phyloP scores from a whole-genome alignment of 2,888 invertebrate genomes.

The Tetragnatha montana region DNA sequence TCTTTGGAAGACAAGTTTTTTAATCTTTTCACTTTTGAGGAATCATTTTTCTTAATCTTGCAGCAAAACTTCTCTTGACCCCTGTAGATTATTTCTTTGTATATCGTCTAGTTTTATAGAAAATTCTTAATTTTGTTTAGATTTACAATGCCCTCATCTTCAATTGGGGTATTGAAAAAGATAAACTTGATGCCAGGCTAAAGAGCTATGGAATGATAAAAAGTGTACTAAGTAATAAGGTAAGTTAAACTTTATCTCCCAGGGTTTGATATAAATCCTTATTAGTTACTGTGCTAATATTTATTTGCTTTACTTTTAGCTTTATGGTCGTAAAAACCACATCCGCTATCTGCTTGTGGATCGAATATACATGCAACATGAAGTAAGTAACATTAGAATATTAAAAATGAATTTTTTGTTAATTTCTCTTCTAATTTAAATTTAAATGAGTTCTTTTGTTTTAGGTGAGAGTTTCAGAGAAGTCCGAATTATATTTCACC shows the following conservation, averaged over 20 bases:
- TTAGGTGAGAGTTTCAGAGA: slow-evolving; percentile 76
- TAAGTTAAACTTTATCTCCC: slow-evolving; percentile 62
- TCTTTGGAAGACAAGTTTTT: too few relatives aligned
- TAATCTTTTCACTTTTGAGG: too few relatives aligned
- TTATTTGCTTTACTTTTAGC: slow-evolving; percentile 75
- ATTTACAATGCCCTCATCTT: slow-evolving; percentile 78
- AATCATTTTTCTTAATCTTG: too few relatives aligned
- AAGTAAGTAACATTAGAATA: slow-evolving; percentile 75
- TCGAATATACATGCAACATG: slow-evolving; percentile 82
- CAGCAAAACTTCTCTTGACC: too few relatives aligned
- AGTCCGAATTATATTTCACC: slow-evolving; percentile 78
- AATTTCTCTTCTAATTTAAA: slow-evolving; percentile 6
- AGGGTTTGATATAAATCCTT: neutral
- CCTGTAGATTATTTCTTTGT: too few relatives aligned
- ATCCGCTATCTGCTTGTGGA: slow-evolving; percentile 82
- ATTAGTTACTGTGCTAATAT: neutral
- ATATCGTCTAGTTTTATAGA: too few relatives aligned
- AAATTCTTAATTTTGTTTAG: slow-evolving; percentile 11
- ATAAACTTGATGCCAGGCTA: slow-evolving; percentile 82
- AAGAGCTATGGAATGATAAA: slow-evolving; percentile 82
- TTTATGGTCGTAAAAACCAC: slow-evolving; percentile 81
- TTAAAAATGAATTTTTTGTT: neutral
- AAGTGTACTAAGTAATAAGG: slow-evolving; percentile 76
- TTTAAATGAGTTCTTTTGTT: too few relatives aligned
- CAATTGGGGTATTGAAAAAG: slow-evolving; percentile 79